phyloP scores from a whole-genome alignment of 2,888 invertebrate genomes.

The Plemyria rubiginata region DNA sequence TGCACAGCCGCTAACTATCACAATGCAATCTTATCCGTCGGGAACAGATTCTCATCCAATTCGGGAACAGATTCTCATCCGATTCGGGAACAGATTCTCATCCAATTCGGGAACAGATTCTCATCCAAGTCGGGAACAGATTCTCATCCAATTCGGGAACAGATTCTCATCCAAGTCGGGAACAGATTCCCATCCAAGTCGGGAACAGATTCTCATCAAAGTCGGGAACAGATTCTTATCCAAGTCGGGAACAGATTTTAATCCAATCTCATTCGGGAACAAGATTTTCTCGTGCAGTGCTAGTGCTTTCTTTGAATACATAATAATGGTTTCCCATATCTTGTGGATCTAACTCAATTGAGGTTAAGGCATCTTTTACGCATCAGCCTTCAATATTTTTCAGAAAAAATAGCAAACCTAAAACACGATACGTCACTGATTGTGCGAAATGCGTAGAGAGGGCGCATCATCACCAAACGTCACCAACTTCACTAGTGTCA shows the following conservation, averaged over 20 bases:
- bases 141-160: constrained; percentile 19
- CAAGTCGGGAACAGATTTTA: constrained; percentile 16
- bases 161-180: constrained; percentile 19
- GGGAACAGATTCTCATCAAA: constrained; percentile 22
- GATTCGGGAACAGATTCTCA: constrained; percentile 23
- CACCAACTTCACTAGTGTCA: constrained; percentile 16
- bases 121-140: constrained; percentile 17
- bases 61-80: constrained; percentile 12
- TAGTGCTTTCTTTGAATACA: too few species aligned
- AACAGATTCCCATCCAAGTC: constrained; percentile 18
- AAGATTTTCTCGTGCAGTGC: too few species aligned
- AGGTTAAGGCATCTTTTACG: constrained; percentile 1
- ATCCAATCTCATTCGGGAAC: constrained; percentile 22
- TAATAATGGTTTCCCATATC: not conserved
- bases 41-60: constrained; percentile 9
- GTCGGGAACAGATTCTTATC: constrained; percentile 16
- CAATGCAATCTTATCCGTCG: constrained; percentile 31
- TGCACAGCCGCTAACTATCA: constrained; percentile 50
- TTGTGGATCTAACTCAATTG: not conserved
- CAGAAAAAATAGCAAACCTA: constrained; percentile 1
- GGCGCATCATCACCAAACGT: constrained; percentile 25
- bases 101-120: constrained; percentile 29
- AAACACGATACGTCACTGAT: constrained; percentile 3
- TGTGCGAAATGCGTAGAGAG: constrained; percentile 20
- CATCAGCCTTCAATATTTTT: not conserved